Base-by-base conservation (phyloP, 2,797 vertebrate genomes). In the Sebastiscus albofasciatus region DNA sequence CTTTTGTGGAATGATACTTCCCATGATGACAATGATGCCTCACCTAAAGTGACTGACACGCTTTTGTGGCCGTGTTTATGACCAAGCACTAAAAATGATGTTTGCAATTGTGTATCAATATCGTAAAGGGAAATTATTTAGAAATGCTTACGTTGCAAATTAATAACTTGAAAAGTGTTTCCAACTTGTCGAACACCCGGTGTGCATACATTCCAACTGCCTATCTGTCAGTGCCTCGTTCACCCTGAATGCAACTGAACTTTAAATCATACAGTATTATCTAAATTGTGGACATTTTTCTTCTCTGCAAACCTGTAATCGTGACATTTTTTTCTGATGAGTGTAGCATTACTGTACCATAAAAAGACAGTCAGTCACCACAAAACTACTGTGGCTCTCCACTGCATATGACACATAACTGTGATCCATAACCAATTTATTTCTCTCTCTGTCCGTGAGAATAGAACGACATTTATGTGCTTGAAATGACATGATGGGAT, bases 331-430 rank as follows among this genome's bases (percentile, higher is more conserved):
- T 64, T n/a, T 56, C 20, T 82, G 49, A 87, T 59, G 36, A 79
- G 78, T 65, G 33, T 84, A 88, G 39, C 59, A 90, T 94, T 93
- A 89, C 82, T 84, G 70, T 54, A 85, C 90, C 90, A 85, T 91
- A 94, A 90, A 93, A 94, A 93, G 89, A 91, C 80, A 66, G 75
- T 72, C 56, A 31, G 67, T 69, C 70, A 71, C 90, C 87, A n/a
- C 91, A 88, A 82, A 90, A 84, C 56, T 74, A 79, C 81, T 72
- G 64, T 72, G 75, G 22, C 72, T 81, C 73, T 72, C 77, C 46
- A 27, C 67, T 68, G 71, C 67, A 64, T 83, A 73, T 49, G 52
- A 77, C 78, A 73, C 67, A 77, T 24, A 36, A 58, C 46, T 58
- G 66, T 67, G 62, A 84, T 77, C 67, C 58, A 58, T 66, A 27